These are phyloP conservation scores for Eupithecia dodoneata DNA, from an alignment of 2,888 invertebrate genomes.

Conservation along the genomic window DNA sequence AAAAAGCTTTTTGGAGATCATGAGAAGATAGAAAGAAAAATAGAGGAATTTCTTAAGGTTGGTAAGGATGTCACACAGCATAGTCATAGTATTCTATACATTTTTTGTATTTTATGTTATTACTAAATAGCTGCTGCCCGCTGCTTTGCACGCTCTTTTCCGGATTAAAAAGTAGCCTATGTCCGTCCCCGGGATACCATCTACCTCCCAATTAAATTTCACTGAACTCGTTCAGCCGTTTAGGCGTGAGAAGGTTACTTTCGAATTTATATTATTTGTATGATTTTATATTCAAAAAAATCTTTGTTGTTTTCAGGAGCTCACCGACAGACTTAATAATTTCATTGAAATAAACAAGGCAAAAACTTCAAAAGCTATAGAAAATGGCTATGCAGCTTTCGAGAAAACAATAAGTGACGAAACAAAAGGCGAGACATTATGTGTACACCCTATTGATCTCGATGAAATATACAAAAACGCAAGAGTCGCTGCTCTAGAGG, in stretches of 20 bases:
- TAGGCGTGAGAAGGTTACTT: no score
- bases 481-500: constrained; percentile 18
- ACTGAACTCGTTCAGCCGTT: no score
- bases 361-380: constrained; percentile 30
- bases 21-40: constrained; percentile 15
- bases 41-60: constrained; percentile 24
- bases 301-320: constrained; percentile 18
- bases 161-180: no score
- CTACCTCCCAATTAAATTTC: no score
- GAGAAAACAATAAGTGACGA: constrained; percentile 26
- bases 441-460: constrained; percentile 23
- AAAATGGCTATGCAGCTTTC: constrained; percentile 28
- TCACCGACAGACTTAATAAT: constrained; percentile 18
- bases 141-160: no score
- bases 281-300: not conserved
- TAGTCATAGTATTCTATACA: not conserved
- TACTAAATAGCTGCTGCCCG: no score
- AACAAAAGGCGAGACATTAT: constrained; percentile 25
- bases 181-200: no score
- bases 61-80: not conserved
- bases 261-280: no score
- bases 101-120: not conserved
- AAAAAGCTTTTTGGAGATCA: constrained; percentile 36
- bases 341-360: constrained; percentile 29
- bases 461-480: constrained; percentile 22